A percentile compares a stretch with the other conserved stretches of the same genome.
These are phyloP conservation scores for Allygus modestus DNA, from an alignment of 2,888 invertebrate genomes.

Conservation along the genomic window DNA sequence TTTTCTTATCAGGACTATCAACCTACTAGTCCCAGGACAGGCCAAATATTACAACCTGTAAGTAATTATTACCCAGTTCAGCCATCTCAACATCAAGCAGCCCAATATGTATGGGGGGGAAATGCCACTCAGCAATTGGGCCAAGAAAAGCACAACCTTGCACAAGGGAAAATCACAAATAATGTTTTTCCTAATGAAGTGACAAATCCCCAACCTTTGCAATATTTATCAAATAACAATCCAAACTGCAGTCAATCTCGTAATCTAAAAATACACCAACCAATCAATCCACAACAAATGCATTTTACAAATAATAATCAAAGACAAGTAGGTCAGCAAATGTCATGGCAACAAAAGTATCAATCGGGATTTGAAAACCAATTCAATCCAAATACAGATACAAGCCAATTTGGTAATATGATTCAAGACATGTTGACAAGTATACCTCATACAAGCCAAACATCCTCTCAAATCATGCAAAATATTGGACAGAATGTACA, in stretches of 20 bases:
- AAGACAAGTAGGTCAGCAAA: not conserved
- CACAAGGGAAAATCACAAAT: not conserved
- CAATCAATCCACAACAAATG: not conserved
- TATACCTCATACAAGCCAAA: not conserved
- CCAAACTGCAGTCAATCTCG: not conserved
- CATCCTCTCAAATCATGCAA: not conserved
- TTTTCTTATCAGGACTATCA: not conserved
- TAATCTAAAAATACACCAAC: not conserved
- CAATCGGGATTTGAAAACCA: not conserved
- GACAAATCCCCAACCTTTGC: not conserved
- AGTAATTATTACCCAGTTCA: not conserved
- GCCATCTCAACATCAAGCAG: not conserved
- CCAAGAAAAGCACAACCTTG: not conserved
- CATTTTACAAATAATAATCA: not conserved
- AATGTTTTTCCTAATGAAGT: not conserved
- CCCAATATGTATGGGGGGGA: not conserved
- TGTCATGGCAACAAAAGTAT: not conserved
- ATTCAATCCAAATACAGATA: no score
- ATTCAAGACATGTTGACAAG: no score
- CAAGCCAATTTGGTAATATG: not conserved
- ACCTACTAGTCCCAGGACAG: not conserved
- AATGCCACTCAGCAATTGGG: not conserved
- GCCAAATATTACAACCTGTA: not conserved
- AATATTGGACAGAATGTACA: not conserved
- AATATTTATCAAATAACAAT: not conserved